Conservation (phyloP, 2,888 invertebrate species). For the Xestia sexstrigata region DNA sequence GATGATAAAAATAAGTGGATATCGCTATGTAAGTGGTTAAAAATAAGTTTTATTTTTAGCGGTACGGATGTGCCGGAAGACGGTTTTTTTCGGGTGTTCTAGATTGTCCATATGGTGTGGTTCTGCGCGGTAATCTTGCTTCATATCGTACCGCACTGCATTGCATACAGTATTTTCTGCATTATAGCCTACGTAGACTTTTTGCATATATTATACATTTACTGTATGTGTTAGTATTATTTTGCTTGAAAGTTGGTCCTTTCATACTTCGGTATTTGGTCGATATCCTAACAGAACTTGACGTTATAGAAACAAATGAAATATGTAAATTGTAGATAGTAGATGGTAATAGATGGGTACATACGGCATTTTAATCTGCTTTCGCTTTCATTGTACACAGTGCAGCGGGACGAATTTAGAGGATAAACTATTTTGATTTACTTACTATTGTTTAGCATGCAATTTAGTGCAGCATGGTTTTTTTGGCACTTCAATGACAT, state of each 20-base stretch:
- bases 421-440: not conserved
- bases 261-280: not conserved
- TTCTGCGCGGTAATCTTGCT: conserved; percentile 1
- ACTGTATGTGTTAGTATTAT: not conserved
- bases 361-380: conserved; percentile 39
- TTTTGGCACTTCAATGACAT: not conserved
- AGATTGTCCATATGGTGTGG: conserved; percentile 34
- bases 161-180: not conserved
- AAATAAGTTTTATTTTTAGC: conserved; percentile 59
- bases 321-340: conserved; percentile 48
- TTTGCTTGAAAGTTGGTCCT: not conserved
- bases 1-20: conserved; percentile 69
- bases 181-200: not conserved
- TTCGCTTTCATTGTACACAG: conserved; percentile 49
- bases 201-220: not conserved
- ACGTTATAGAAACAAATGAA: conserved; percentile 39
- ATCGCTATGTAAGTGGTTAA: conserved; percentile 65
- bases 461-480: not conserved
- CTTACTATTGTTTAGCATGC: not conserved
- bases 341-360: conserved; percentile 30
- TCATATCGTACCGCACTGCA: not conserved
- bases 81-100: conserved; percentile 41
- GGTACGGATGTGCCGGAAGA: conserved; percentile 47
- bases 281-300: conserved; percentile 31
- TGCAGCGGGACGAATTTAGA: conserved; percentile 45